Evolutionary conservation across 2,888 invertebrate species (phyloP).

Genomic region (Pyrocoelia pectoralis): DNA sequence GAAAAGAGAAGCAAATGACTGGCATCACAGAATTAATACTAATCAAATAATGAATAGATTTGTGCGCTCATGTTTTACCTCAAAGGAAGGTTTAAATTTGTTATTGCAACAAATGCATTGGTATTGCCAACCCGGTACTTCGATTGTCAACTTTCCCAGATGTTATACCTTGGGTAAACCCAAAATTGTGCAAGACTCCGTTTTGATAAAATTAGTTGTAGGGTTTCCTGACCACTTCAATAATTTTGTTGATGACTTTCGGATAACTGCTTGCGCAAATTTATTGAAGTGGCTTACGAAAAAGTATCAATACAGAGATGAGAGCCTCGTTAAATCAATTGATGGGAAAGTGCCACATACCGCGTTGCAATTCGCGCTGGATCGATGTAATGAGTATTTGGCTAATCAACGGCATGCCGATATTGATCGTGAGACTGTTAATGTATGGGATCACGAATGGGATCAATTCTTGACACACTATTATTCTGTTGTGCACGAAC

Average conservation of each 20-base stretch:
- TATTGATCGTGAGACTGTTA: conserved; percentile 67
- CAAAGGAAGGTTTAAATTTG: conserved; percentile 87
- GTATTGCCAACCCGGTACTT: conserved; percentile 83
- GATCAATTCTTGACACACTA: conserved; percentile 81
- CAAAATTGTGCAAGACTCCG: neutral
- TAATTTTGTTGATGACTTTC: conserved; percentile 88
- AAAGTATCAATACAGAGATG: conserved; percentile 61
- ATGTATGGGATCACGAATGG: conserved; percentile 89
- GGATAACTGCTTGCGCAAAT: conserved; percentile 87
- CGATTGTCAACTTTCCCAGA: conserved; percentile 83
- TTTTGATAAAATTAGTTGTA: conserved; percentile 15
- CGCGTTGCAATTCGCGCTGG: conserved; percentile 83
- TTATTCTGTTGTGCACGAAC: conserved; percentile 72
- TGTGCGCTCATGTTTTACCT: conserved; percentile 87
- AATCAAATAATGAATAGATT: conserved; percentile 82
- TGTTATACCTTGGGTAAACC: conserved; percentile 77
- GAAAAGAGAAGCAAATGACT: conserved; percentile 82
- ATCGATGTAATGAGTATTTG: conserved; percentile 80
- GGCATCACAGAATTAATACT: conserved; percentile 68
- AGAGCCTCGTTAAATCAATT: conserved; percentile 64
- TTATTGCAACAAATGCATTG: conserved; percentile 85
- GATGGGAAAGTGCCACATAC: conserved; percentile 77
- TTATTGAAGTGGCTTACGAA: conserved; percentile 80
- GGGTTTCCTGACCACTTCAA: conserved; percentile 81
- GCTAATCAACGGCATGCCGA: conserved; percentile 78